Evolutionary conservation across 53 echinoderm and acorn worm genomes (phyloP).

Genomic region (Zoroaster sp.): DNA sequence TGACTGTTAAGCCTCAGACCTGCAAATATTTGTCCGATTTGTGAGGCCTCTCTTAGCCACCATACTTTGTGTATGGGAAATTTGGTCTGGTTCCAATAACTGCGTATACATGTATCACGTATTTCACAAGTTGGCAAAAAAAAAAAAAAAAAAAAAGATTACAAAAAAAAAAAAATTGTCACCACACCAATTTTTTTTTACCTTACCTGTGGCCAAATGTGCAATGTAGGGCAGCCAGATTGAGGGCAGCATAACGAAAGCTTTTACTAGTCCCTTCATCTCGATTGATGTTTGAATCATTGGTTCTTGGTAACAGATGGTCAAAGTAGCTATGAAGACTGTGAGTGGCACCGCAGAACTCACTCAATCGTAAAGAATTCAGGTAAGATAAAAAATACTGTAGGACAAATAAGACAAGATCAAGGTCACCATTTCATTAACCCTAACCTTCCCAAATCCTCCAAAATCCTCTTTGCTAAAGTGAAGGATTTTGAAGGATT

Average conservation of each 20-base stretch:
- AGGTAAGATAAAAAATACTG: slow-evolving; percentile 86
- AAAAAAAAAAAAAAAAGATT: no score
- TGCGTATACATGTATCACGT: no score
- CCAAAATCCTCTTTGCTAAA: no score
- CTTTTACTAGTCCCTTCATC: slow-evolving; percentile 74
- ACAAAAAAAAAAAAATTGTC: no score
- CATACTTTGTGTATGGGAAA: no score
- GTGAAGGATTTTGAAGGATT: no score
- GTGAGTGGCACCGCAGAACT: slow-evolving; percentile 86
- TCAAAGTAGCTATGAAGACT: slow-evolving; percentile 94
- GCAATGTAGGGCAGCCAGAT: slow-evolving; percentile 84
- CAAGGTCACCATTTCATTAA: neutral
- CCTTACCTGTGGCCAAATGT: slow-evolving; percentile 91
- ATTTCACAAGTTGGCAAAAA: no score
- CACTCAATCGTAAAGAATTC: slow-evolving; percentile 84
- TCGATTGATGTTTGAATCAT: slow-evolving; percentile 33
- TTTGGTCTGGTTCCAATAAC: no score
- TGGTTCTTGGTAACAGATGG: slow-evolving; percentile 70
- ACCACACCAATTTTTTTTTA: neutral
- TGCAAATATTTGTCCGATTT: no score
- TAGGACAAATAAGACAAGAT: neutral
- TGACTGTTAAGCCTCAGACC: no score
- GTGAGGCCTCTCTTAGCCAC: no score
- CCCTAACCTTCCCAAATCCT: no score
- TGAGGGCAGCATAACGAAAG: slow-evolving; percentile 96